A percentile compares a stretch with the other conserved stretches of the same genome.
Evolutionary conservation across 2,888 invertebrate species (phyloP).

Genomic region (Polietes domitor): DNA sequence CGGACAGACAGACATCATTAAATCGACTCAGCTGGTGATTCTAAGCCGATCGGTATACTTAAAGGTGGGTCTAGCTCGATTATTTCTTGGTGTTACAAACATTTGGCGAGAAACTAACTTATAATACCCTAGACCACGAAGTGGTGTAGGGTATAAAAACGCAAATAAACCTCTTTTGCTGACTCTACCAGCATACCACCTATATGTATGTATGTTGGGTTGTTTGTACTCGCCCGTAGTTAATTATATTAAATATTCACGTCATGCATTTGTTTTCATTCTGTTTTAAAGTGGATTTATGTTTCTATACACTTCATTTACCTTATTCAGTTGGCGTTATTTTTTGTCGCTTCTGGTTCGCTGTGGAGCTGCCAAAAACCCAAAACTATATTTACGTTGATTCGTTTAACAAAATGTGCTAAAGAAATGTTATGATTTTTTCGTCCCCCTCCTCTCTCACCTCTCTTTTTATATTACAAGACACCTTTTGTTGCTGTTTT

Average conservation of each 20-base stretch:
- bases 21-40: too few species aligned
- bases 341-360: too few species aligned
- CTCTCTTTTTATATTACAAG: not conserved
- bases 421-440: conserved; percentile 15
- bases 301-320: conserved; percentile 1
- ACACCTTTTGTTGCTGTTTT: not conserved
- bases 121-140: too few species aligned
- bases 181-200: not conserved
- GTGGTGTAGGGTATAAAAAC: too few species aligned
- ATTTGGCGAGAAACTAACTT: too few species aligned
- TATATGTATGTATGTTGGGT: too few species aligned
- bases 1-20: too few species aligned
- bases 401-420: not conserved
- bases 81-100: too few species aligned
- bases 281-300: conserved; percentile 29
- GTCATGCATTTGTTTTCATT: conserved; percentile 50
- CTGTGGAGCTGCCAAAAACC: not conserved
- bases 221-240: not conserved
- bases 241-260: conserved; percentile 53
- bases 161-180: conserved; percentile 14
- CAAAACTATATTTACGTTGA: not conserved
- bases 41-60: too few species aligned
- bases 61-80: too few species aligned
- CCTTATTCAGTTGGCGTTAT: not conserved
- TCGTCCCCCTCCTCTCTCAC: too few species aligned